These are phyloP conservation scores for Drosophila parthenogenetica DNA, from an alignment of 2,888 invertebrate species.

Conservation along the genomic window DNA sequence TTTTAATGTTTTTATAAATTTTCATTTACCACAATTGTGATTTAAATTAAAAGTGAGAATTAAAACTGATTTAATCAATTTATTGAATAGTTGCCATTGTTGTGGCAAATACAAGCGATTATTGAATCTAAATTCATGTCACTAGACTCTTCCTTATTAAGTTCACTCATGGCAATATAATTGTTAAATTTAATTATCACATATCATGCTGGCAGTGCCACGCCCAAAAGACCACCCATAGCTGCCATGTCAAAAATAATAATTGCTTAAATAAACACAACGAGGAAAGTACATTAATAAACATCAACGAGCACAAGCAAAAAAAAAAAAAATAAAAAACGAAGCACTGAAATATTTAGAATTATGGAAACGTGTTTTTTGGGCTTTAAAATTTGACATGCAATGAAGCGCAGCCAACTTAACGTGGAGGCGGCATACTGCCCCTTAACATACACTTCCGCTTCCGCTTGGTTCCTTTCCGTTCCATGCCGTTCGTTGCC, in stretches of 20 bases:
- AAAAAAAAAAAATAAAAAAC: constrained; percentile 6
- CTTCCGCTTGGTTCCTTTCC: constrained; percentile 39
- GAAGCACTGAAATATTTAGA: constrained; percentile 32
- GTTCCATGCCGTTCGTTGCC: constrained; percentile 33
- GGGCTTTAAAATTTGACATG: constrained; percentile 50
- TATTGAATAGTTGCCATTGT: constrained; percentile 47
- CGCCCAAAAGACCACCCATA: constrained; percentile 35
- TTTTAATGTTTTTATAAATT: not conserved
- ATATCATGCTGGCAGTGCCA: constrained; percentile 25
- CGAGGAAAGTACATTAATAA: constrained; percentile 70
- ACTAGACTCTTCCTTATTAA: constrained; percentile 15
- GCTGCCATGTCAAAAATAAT: constrained; percentile 55
- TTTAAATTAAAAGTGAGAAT: constrained; percentile 49
- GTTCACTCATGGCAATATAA: constrained; percentile 36
- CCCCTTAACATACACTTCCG: constrained; percentile 56
- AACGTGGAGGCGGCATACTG: constrained; percentile 22
- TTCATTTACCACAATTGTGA: constrained; percentile 37
- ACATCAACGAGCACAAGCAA: constrained; percentile 36
- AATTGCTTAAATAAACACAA: constrained; percentile 71
- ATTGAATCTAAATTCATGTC: constrained; percentile 47
- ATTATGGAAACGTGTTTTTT: constrained; percentile 37
- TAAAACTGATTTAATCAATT: constrained; percentile 28
- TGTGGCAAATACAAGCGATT: constrained; percentile 44
- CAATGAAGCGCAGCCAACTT: constrained; percentile 60
- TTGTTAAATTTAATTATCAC: constrained; percentile 64